Evolutionary conservation across 2,888 invertebrate genomes (phyloP).

Genomic region (Cepaea hortensis): DNA sequence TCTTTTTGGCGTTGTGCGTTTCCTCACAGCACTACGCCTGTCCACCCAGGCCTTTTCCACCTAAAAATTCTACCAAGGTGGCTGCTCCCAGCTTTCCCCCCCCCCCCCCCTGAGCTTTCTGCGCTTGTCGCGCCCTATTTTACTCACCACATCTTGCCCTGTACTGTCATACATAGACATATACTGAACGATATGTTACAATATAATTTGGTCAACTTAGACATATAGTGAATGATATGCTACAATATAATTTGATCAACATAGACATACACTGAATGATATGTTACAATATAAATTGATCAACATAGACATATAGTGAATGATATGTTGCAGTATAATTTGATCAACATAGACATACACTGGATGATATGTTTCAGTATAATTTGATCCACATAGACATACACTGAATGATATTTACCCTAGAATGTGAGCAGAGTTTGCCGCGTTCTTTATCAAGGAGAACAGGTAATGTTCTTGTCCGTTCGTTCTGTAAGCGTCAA

Average conservation of each 20-base stretch:
- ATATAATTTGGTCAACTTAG: neutral
- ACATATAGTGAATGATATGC: neutral
- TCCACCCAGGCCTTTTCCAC: too few relatives aligned
- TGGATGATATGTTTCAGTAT: too few relatives aligned
- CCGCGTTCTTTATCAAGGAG: neutral
- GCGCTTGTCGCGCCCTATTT: too few relatives aligned
- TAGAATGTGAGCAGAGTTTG: constrained; percentile 15
- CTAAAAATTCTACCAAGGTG: too few relatives aligned
- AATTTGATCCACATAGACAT: neutral
- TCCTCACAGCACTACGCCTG: too few relatives aligned
- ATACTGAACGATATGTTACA: neutral
- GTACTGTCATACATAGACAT: neutral
- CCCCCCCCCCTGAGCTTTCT: too few relatives aligned
- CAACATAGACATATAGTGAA: neutral
- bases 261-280: neutral
- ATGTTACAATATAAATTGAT: neutral
- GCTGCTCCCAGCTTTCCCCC: too few relatives aligned
- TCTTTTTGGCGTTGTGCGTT: too few relatives aligned
- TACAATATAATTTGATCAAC: neutral
- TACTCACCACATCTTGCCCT: too few relatives aligned
- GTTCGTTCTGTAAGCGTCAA: neutral
- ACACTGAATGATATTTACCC: neutral
- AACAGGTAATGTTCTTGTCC: constrained; percentile 27
- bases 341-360: neutral
- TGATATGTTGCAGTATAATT: neutral